A percentile compares a stretch with the other conserved stretches of the same genome.
Conservation (phyloP, 2,888 invertebrate genomes). For the Embidobia sp. region DNA sequence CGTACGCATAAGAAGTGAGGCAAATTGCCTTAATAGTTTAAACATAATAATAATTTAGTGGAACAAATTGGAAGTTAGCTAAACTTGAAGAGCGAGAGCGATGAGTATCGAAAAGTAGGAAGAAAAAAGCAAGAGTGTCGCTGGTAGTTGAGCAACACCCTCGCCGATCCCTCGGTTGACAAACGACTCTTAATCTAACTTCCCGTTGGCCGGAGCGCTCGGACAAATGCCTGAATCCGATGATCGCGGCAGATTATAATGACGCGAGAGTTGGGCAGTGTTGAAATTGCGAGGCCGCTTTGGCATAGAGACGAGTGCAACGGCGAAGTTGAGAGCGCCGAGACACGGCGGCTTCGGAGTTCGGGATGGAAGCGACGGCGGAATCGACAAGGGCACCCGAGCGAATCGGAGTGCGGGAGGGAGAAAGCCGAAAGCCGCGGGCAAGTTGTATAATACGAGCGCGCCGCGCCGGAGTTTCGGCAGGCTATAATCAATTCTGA, state of each 20-base stretch:
- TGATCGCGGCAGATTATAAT: conserved; percentile 33
- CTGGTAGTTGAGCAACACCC: conserved; percentile 13
- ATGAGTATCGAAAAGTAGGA: neutral
- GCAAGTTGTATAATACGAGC: conserved; percentile 78
- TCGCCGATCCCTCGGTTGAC: conserved; percentile 14
- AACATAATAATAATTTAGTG: too few relatives aligned
- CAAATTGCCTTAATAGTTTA: too few relatives aligned
- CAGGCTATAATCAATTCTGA: conserved; percentile 81
- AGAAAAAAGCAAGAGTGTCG: conserved; percentile 2
- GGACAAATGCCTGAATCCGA: conserved; percentile 32
- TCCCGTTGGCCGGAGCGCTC: conserved; percentile 30
- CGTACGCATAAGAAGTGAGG: too few relatives aligned
- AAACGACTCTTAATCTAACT: conserved; percentile 49
- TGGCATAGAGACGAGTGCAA: conserved; percentile 9
- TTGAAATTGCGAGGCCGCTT: conserved; percentile 24
- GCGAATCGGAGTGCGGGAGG: conserved; percentile 55
- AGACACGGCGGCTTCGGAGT: conserved; percentile 15
- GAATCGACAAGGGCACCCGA: conserved; percentile 66
- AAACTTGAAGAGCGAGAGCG: too few relatives aligned
- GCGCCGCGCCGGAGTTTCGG: conserved; percentile 79
- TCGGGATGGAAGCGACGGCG: conserved; percentile 31
- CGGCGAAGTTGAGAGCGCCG: conserved; percentile 20
- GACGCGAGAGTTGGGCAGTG: conserved; percentile 37
- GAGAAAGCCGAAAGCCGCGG: conserved; percentile 68
- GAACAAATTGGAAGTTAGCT: too few relatives aligned